Conservation (phyloP, 2,888 invertebrate genomes). For the Standfussiana lucernea region DNA sequence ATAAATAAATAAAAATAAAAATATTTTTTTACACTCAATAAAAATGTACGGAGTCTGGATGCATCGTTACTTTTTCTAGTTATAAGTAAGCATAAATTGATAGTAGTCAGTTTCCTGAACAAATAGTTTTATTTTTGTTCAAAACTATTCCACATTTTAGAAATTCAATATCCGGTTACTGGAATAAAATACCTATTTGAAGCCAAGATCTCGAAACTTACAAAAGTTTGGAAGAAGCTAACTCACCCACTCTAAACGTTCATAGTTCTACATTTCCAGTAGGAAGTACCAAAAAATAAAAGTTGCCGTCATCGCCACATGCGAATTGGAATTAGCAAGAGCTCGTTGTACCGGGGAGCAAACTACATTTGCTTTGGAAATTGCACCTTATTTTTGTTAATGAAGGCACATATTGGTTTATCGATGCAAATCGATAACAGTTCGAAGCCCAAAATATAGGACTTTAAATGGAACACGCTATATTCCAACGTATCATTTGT, state of each 20-base stretch:
- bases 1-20: too few species aligned
- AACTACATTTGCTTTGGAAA: slow-evolving; percentile 72
- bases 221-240: slow-evolving; percentile 53
- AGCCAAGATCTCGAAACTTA: slow-evolving; percentile 29
- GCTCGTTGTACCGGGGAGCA: slow-evolving; percentile 75
- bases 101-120: background rate
- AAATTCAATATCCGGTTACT: slow-evolving; percentile 10
- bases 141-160: background rate
- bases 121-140: slow-evolving; percentile 1
- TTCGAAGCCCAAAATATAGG: slow-evolving; percentile 51
- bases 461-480: slow-evolving; percentile 67
- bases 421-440: slow-evolving; percentile 61
- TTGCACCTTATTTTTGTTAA: slow-evolving; percentile 66
- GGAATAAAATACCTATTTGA: slow-evolving; percentile 38
- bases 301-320: slow-evolving; percentile 83
- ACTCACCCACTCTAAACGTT: slow-evolving; percentile 63
- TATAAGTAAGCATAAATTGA: background rate
- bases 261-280: slow-evolving; percentile 71
- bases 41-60: background rate
- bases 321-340: slow-evolving; percentile 84
- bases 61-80: background rate
- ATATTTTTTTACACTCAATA: background rate
- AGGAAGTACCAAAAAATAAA: slow-evolving; percentile 83
- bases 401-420: slow-evolving; percentile 59
- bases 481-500: slow-evolving; percentile 62